Evolutionary conservation across 1,140 invertebrate genomes (phyloP).

Genomic region (Holcopasites calliopsidis): DNA sequence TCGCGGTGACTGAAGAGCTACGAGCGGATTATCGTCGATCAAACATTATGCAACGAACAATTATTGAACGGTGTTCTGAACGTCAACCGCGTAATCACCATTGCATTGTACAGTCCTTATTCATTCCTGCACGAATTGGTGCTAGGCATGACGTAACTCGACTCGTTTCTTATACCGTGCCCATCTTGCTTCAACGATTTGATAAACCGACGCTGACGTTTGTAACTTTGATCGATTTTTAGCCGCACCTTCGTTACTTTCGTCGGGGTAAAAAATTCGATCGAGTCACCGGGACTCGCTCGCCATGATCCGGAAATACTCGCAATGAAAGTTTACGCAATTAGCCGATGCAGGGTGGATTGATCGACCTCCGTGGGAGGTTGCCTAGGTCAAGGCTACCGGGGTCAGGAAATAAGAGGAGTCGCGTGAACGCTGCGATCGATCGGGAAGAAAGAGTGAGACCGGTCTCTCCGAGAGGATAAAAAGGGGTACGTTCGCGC

Average conservation of each 20-base stretch:
- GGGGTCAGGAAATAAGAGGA: conserved; percentile 66
- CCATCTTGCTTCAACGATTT: no score
- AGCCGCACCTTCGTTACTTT: no score
- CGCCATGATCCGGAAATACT: neutral
- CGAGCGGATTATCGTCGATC: conserved; percentile 45
- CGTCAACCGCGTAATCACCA: conserved; percentile 14
- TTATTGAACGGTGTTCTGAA: conserved; percentile 18
- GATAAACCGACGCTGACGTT: no score
- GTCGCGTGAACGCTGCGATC: conserved; percentile 53
- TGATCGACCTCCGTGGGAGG: conserved; percentile 60
- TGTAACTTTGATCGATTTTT: no score
- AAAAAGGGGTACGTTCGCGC: conserved; percentile 37
- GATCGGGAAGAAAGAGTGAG: conserved; percentile 43
- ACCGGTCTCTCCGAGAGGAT: conserved; percentile 42
- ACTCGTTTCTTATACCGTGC: neutral
- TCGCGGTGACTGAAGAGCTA: conserved; percentile 18
- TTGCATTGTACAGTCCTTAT: conserved; percentile 14
- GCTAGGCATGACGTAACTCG: no score
- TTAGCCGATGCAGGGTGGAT: conserved; percentile 67
- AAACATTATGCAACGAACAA: conserved; percentile 48
- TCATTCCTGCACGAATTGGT: no score
- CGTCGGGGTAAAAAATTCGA: neutral
- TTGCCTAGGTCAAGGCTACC: conserved; percentile 70
- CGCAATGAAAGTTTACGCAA: conserved; percentile 44
- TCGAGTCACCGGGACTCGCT: neutral